A percentile compares a stretch with the other conserved stretches of the same genome.
phyloP scores from a whole-genome alignment of 2,797 vertebrate species.

The Lacerta viridis region DNA sequence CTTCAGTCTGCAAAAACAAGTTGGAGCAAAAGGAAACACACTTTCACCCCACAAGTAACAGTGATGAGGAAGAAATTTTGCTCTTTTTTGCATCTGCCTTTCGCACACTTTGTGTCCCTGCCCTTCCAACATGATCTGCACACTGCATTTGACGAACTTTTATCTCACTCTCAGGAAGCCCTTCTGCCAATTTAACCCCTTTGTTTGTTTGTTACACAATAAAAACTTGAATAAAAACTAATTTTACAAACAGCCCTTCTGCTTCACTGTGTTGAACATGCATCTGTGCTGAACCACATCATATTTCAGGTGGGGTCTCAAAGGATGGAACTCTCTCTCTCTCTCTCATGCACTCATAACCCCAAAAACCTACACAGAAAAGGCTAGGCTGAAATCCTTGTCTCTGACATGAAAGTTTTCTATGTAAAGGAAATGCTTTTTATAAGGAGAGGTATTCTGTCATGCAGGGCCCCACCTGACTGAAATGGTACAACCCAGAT shows the following conservation, averaged over 20 bases:
- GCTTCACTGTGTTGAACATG: not conserved
- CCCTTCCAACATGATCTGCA: no score
- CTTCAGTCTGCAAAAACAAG: not conserved
- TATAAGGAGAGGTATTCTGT: not conserved
- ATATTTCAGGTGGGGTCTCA: not conserved
- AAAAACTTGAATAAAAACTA: no score
- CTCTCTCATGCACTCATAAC: no score
- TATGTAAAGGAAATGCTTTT: not conserved
- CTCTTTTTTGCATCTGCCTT: not conserved
- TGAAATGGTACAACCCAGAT: not conserved
- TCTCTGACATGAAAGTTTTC: not conserved
- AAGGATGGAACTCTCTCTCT: not conserved
- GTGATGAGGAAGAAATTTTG: not conserved
- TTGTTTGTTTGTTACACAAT: not conserved
- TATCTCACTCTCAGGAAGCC: not conserved
- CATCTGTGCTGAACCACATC: not conserved
- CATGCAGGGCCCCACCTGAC: no score
- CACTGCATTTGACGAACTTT: not conserved
- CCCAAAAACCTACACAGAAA: not conserved
- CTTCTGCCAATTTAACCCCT: not conserved
- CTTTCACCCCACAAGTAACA: not conserved
- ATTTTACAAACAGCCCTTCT: no score
- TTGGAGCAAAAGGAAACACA: not conserved
- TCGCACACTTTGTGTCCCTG: not conserved
- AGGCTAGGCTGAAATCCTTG: not conserved